phyloP scores from a whole-genome alignment of 2,888 invertebrate genomes.

The Spicauda simplicius region DNA sequence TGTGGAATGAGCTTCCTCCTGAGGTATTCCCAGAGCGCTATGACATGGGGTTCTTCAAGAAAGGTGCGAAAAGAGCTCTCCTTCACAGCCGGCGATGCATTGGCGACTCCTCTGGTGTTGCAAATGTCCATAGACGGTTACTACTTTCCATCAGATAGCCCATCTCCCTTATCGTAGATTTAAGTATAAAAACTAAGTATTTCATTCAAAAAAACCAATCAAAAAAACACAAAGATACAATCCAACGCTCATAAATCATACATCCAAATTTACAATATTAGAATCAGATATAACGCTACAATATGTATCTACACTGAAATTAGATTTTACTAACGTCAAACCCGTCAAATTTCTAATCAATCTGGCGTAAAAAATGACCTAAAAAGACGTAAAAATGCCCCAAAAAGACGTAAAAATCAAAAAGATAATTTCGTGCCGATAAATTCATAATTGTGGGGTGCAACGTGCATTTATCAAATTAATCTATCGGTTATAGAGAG shows the following conservation, averaged over 20 bases:
- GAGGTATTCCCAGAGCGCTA: too few relatives aligned
- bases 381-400: constrained; percentile 24
- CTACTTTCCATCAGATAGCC: too few relatives aligned
- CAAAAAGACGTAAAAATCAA: constrained; percentile 42
- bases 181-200: too few relatives aligned
- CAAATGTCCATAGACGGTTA: too few relatives aligned
- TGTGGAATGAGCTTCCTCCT: too few relatives aligned
- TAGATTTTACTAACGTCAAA: neutral
- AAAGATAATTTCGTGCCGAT: constrained; percentile 57
- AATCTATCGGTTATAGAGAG: constrained; percentile 63
- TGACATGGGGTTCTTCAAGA: too few relatives aligned
- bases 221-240: neutral
- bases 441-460: constrained; percentile 68
- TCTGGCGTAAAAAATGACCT: constrained; percentile 12
- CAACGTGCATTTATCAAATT: constrained; percentile 70
- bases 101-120: too few relatives aligned
- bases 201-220: too few relatives aligned
- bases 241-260: neutral
- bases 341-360: constrained; percentile 25
- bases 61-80: too few relatives aligned
- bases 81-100: too few relatives aligned
- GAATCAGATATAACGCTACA: neutral
- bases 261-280: too few relatives aligned
- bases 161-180: too few relatives aligned
- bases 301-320: neutral